Percentiles rank a stretch among this genome's conserved stretches.
phyloP scores from a whole-genome alignment of 2,888 invertebrate genomes.

The Ptychoptera albimana region DNA sequence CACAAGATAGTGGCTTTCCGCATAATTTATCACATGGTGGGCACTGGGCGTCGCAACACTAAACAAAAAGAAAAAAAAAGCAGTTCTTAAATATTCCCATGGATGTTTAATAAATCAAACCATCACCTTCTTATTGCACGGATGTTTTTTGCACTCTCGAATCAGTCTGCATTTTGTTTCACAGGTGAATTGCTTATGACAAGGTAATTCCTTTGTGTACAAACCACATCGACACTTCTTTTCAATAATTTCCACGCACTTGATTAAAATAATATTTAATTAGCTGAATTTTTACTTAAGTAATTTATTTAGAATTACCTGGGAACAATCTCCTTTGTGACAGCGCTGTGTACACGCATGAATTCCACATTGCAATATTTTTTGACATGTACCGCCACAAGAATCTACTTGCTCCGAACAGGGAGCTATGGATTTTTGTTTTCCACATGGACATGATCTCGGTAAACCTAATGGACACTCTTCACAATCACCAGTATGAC shows the following conservation, averaged over 20 bases:
- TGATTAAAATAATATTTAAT: conserved; percentile 1
- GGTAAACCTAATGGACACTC: conserved; percentile 50
- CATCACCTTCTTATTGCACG: conserved; percentile 68
- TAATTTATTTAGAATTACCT: too few relatives aligned
- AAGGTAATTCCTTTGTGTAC: conserved; percentile 66
- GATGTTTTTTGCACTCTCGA: conserved; percentile 71
- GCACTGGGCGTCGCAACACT: conserved; percentile 77
- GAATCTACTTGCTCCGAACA: conserved; percentile 69
- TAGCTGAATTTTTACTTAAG: neutral
- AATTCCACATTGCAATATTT: conserved; percentile 54
- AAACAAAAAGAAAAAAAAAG: conserved; percentile 8
- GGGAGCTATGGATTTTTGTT: conserved; percentile 49
- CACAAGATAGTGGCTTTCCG: conserved; percentile 65
- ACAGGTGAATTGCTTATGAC: conserved; percentile 72
- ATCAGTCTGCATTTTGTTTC: conserved; percentile 74
- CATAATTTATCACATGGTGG: conserved; percentile 73
- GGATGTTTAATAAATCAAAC: too few relatives aligned
- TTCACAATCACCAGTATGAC: conserved; percentile 57
- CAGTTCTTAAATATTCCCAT: too few relatives aligned
- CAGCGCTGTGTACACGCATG: conserved; percentile 73
- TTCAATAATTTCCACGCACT: conserved; percentile 46
- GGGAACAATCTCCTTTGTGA: conserved; percentile 68
- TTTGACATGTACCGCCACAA: conserved; percentile 77
- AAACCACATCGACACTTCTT: conserved; percentile 72
- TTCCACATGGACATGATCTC: conserved; percentile 78